Evolutionary conservation across 2,888 invertebrate species (phyloP), one percentile per base, ranked within the genome.

Genomic region (Cynaeus angustus): DNA sequence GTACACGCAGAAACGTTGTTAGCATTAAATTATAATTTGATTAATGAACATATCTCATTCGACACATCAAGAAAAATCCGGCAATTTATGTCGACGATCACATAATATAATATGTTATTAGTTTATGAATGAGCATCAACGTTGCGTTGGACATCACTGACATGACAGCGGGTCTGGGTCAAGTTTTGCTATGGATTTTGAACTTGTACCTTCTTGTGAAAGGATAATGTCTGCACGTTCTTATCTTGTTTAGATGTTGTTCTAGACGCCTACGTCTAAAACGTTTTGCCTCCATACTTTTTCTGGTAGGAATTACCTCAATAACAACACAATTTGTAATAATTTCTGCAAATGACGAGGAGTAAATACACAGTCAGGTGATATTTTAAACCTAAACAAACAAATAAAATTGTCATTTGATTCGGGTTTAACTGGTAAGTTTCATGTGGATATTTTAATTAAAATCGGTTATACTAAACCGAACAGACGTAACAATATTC

Each of bases 151-250:
- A 59, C 12, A 28, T 50, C 46, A 28, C 14, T 30, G 41, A 64
- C 64, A 58, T 69, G 65, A 65, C 58, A 65, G 58, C 38, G 58
- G 68, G 65, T 65, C 69, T 69, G 64, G 69, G 69, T 65, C 69
- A 48, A 55, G 58, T 65, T 69, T 69, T 59, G 65, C 55, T 59
- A 56, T 65, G 55, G 58, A 58, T 69, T 58, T 58, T 69, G 65
- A 64, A 65, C 68, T 62, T 52, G 66, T 46, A 16, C 53, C 46
- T 33, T 4, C 26, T 46, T 41, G 59, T 67, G 67, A 67, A 59
- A 26, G 50, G 38, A 48, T 55, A 48, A 55, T 58, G 45, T 41
- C 26, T 50, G 43, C 62, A 50, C 37, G 61, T 62, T 65, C 58
- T 41, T 50, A 48, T 45, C 45, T 13, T 46, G 46, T 45, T 28